phyloP scores from a whole-genome alignment of 2,888 invertebrate genomes.

The Hydraecia micacea region DNA sequence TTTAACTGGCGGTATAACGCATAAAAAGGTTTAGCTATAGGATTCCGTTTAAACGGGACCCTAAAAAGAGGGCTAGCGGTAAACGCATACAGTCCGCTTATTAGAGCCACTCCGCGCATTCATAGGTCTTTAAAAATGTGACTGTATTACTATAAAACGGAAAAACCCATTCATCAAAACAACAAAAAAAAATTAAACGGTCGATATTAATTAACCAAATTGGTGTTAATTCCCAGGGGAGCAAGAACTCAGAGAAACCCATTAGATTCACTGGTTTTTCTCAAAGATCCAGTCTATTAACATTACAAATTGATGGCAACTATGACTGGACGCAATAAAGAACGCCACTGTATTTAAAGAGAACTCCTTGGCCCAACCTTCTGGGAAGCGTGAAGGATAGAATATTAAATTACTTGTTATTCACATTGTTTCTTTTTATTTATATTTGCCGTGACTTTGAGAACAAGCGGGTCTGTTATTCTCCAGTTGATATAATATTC shows the following conservation, averaged over 20 bases:
- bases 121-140: not conserved
- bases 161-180: not conserved
- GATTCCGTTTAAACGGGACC: not conserved
- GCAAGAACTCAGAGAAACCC: not conserved
- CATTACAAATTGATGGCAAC: not conserved
- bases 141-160: not conserved
- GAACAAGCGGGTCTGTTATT: not conserved
- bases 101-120: not conserved
- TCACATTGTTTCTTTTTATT: not conserved
- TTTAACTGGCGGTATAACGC: not conserved
- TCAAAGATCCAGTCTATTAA: not conserved
- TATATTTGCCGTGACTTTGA: not conserved
- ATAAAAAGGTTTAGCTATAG: not conserved
- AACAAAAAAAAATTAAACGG: not conserved
- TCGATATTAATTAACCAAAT: not conserved
- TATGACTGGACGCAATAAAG: not conserved
- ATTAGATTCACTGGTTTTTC: not conserved
- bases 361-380: not conserved
- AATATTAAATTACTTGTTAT: not conserved
- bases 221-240: constrained; percentile 2
- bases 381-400: not conserved
- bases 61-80: not conserved
- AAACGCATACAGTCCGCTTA: too few species aligned
- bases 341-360: not conserved
- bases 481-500: not conserved